phyloP scores from a whole-genome alignment of 2,888 invertebrate species.

The Scelioninae gen. 1 region DNA sequence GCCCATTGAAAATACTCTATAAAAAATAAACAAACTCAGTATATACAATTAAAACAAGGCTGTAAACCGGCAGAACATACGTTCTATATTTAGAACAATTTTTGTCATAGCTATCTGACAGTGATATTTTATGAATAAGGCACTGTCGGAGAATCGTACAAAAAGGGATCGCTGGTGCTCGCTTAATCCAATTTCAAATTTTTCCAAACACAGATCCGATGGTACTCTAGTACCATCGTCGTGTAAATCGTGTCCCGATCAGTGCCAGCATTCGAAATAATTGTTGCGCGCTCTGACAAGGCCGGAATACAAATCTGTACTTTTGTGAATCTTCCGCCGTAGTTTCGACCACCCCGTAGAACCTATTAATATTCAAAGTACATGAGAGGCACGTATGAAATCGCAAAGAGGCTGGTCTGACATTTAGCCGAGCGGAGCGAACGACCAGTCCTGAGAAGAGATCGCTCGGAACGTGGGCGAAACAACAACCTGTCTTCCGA shows the following conservation, averaged over 20 bases:
- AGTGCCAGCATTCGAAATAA: conserved; percentile 31
- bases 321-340: conserved; percentile 67
- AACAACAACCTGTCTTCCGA: conserved; percentile 73
- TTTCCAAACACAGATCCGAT: conserved; percentile 5
- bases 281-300: conserved; percentile 46
- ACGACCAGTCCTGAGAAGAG: conserved; percentile 70
- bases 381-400: conserved; percentile 72
- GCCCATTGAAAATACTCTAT: no score
- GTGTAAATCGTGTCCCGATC: conserved; percentile 27
- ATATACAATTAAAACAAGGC: no score
- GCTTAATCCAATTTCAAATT: conserved; percentile 32
- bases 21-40: no score
- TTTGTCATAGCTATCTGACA: conserved; percentile 1
- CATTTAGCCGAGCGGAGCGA: conserved; percentile 74
- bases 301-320: conserved; percentile 63
- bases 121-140: conserved; percentile 1
- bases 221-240: conserved; percentile 7
- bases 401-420: conserved; percentile 74
- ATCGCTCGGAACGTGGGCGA: conserved; percentile 72
- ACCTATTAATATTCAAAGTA: conserved; percentile 80
- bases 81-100: not conserved
- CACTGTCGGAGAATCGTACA: not conserved
- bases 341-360: no score
- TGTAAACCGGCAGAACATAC: not conserved
- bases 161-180: conserved; percentile 6